Base-by-base conservation (phyloP, 2,113 vertebrate species). In the Crotalus helleri region DNA sequence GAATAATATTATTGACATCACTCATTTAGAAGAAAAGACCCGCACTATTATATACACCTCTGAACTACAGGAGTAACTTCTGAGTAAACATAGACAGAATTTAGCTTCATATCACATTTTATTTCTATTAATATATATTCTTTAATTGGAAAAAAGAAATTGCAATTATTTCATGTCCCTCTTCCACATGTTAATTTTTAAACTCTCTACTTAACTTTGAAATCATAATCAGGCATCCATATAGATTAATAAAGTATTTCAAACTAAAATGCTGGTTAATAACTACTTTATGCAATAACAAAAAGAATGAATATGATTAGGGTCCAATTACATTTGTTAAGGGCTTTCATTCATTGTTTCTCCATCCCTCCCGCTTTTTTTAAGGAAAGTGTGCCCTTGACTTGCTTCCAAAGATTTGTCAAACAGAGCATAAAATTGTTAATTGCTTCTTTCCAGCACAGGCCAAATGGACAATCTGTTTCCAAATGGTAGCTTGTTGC, bases 401-500 rank as follows among this genome's bases (percentile, higher is more conserved):
- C 87, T 95, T 96, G 87, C 87, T 90, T 88, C 88, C 61, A 59
- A 44, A 85, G 74, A 59, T 94, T 92, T 94, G n/a, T 88, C 91
- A 92, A 94, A 44, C 24, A 89, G 19, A 59, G 85, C 92, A 92
- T 88, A 87, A 89, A 95, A 95, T 81, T 93, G 29, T 69, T 97
- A 96, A 96, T 96, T 96, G 95, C 91, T 59, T 87, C 53, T 94
- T 93, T 54, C 93, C 94, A 88, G 57, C 91, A 49, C 11, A 9
- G 59, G 91, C 94, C 93, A 90, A 90, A 93, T 61, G 94, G 91
- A 92, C 92, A 95, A 91, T 26, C 89, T 94, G 87, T 61, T 95
- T 95, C 93, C 57, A 93, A 95, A 93, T 93, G 92, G 93, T 95
- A 94, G 94, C 96, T 96, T 93, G 81, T 9, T 97, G 96, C 96